Evolutionary conservation across 37 sponge, comb jelly and placozoan genomes (phyloP).

Genomic region (Hexactinellida sp.): DNA sequence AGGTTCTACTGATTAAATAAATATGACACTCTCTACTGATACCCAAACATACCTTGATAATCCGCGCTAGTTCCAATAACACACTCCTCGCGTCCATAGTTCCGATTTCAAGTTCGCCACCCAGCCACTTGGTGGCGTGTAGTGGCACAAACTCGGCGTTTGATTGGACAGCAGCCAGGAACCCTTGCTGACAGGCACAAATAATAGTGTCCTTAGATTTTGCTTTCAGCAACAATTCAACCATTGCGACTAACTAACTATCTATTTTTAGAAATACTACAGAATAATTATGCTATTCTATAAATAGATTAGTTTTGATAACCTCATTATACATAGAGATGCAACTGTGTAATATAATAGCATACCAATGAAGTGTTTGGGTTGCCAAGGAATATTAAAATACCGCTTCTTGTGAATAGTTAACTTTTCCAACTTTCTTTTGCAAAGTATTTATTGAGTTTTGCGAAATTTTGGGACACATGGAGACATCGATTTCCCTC

Average conservation of each 20-base stretch:
- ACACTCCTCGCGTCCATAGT: neutral
- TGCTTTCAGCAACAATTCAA: neutral
- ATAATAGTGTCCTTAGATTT: neutral
- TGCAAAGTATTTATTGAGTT: neutral
- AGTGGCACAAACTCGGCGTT: neutral
- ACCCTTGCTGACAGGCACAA: neutral
- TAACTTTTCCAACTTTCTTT: neutral
- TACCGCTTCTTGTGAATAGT: neutral
- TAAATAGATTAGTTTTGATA: too few species aligned
- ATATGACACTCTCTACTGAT: too few species aligned
- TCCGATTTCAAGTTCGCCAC: neutral
- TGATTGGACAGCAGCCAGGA: neutral
- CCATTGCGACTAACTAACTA: neutral
- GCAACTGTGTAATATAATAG: neutral
- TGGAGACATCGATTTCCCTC: neutral
- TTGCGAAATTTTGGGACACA: neutral
- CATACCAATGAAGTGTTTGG: slow-evolving; percentile 10
- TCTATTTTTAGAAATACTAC: too few species aligned
- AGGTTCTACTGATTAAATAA: too few species aligned
- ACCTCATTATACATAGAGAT: too few species aligned
- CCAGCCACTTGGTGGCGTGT: neutral
- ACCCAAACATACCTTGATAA: slow-evolving; percentile 18
- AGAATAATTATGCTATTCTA: too few species aligned
- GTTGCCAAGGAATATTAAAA: neutral
- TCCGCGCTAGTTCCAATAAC: neutral